Base-by-base conservation (phyloP, 1,140 invertebrate species). In the Panagrolaimus sp. region DNA sequence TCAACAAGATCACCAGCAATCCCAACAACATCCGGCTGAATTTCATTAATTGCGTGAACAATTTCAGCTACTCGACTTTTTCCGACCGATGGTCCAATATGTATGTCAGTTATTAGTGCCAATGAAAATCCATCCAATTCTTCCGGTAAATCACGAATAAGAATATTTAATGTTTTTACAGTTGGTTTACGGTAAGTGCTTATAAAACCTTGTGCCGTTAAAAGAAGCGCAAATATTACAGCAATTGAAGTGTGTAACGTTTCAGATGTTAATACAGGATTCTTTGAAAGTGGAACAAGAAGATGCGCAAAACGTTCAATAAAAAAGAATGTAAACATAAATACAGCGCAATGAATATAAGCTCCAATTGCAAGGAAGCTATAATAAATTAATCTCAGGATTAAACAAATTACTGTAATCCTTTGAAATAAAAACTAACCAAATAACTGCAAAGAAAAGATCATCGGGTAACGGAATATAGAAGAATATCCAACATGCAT, bases 51-150 rank as follows among this genome's bases (percentile, higher is more conserved):
- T 9, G 63, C 53, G 5, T 67, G 48, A 5, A 76, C 74, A n/a
- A 76, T 76, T 45, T 67, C 25, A 20, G 73, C 57, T 4, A 76
- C 62, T 45, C 76, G 38, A 8, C 44, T 13, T 42, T 48, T 74
- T 11, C 45, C 27, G 5, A 76, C 76, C 0, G 76, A 78, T 11
- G 74, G 74, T 13, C 74, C 76, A 61, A 78, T 75, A 51, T 76
- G 74, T 16, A 78, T 25, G 61, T 76, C 74, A n/a, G 74, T 78
- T 5, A 76, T n/a, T 16, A 76, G 45, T 27, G 68, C 74, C 11
- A 76, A 77, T 9, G 72, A 67, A 47, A 76, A 76, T n/a, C 76
- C 73, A 46, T 78, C 47, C 8, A 75, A 47, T 16, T 68, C 65
- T 16, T 13, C 25, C 5, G 74, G 72, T 23, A 75, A 68, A 46